These are phyloP conservation scores for Tenthredo notha DNA, from an alignment of 2,888 invertebrate genomes.

Conservation along the genomic window DNA sequence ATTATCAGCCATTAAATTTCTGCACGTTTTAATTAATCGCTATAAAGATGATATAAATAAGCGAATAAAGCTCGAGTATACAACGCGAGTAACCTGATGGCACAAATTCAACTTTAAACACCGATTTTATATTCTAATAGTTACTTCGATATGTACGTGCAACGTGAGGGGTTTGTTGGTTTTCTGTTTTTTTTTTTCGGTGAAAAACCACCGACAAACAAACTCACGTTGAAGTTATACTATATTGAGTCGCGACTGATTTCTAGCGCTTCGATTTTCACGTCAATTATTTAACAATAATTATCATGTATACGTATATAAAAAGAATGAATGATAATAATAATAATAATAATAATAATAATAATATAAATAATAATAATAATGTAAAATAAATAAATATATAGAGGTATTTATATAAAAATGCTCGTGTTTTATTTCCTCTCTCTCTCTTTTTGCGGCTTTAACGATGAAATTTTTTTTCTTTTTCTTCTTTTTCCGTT, in stretches of 20 bases:
- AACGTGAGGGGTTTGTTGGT: neutral
- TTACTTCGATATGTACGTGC: conserved; percentile 55
- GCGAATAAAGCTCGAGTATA: neutral
- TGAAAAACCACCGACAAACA: conserved; percentile 25
- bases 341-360: neutral
- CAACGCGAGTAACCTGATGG: conserved; percentile 47
- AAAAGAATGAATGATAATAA: neutral
- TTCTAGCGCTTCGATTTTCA: neutral
- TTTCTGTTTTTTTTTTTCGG: conserved; percentile 30
- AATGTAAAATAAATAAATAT: neutral
- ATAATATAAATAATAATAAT: neutral
- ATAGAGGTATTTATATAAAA: conserved; percentile 5
- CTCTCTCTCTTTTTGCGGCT: neutral
- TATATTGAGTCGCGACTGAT: conserved; percentile 8
- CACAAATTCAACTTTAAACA: conserved; percentile 51
- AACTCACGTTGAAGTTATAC: conserved; percentile 29
- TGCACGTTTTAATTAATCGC: neutral
- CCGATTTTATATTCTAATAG: conserved; percentile 53
- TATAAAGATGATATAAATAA: neutral
- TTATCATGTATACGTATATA: neutral
- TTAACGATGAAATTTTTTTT: neutral
- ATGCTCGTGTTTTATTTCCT: neutral
- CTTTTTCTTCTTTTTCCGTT: neutral
- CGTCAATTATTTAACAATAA: neutral
- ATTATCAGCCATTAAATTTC: neutral